Percentiles rank a stretch among this genome's conserved stretches.
Conservation (phyloP, 2,888 invertebrate species). For the Melanargia galathea region DNA sequence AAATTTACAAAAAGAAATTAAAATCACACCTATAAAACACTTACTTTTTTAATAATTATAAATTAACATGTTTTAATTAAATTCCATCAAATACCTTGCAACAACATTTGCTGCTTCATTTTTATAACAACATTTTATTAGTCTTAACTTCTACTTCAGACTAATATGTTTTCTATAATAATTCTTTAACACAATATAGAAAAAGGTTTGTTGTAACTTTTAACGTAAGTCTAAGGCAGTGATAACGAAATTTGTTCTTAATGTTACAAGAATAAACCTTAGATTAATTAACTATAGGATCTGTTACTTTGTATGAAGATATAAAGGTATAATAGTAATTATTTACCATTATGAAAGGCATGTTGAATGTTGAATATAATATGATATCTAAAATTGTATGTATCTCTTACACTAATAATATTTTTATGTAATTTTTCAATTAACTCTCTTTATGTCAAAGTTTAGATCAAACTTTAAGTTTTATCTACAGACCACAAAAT, state of each 20-base stretch:
- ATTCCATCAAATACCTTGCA: constrained; percentile 78
- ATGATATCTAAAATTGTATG: background rate
- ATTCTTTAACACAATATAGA: constrained; percentile 65
- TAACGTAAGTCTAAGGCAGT: constrained; percentile 80
- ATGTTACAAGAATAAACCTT: constrained; percentile 35
- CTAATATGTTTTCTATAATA: constrained; percentile 66
- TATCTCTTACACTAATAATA: no score
- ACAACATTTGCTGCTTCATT: constrained; percentile 72
- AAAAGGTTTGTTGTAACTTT: constrained; percentile 69
- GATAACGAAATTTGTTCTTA: constrained; percentile 68
- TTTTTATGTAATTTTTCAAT: no score
- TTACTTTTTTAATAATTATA: constrained; percentile 45
- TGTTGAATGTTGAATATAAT: background rate
- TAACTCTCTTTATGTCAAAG: no score
- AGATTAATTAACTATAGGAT: constrained; percentile 1
- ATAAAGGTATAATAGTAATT: background rate
- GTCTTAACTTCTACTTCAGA: constrained; percentile 46
- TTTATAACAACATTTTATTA: constrained; percentile 51
- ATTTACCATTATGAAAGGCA: constrained; percentile 1
- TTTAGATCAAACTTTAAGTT: no score
- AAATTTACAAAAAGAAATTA: constrained; percentile 22
- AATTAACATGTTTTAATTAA: constrained; percentile 59
- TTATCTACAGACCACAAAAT: no score
- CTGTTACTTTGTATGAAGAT: constrained; percentile 9
- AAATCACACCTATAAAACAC: constrained; percentile 30